phyloP scores from a whole-genome alignment of 2,888 invertebrate species.

The Mythimna impura region DNA sequence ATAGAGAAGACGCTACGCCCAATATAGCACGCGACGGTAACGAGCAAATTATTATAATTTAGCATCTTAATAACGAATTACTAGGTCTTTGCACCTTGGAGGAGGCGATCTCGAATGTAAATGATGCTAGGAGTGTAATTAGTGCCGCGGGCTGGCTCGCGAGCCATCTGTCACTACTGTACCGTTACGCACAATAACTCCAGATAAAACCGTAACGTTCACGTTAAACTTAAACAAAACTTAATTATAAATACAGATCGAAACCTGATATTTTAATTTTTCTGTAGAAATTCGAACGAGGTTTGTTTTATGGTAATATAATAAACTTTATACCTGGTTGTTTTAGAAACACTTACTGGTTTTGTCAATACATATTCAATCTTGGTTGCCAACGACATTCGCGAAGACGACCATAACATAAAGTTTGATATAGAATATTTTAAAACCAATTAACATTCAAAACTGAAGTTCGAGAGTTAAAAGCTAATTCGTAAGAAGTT shows the following conservation, averaged over 20 bases:
- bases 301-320: conserved; percentile 12
- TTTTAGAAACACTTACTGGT: conserved; percentile 31
- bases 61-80: conserved; percentile 58
- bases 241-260: conserved; percentile 22
- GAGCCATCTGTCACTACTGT: conserved; percentile 54
- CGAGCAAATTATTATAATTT: conserved; percentile 58
- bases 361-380: conserved; percentile 10
- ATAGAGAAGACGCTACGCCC: conserved; percentile 49
- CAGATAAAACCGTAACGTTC: conserved; percentile 14
- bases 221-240: conserved; percentile 8
- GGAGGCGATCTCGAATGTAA: conserved; percentile 51
- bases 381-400: not conserved
- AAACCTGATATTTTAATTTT: conserved; percentile 25
- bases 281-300: conserved; percentile 13
- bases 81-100: conserved; percentile 60
- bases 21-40: conserved; percentile 61
- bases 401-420: not conserved
- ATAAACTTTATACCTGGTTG: conserved; percentile 15
- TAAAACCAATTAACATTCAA: too few relatives aligned
- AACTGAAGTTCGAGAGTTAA: too few relatives aligned
- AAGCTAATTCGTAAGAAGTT: too few relatives aligned
- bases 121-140: conserved; percentile 57
- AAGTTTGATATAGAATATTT: too few relatives aligned
- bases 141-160: conserved; percentile 56
- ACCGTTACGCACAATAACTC: conserved; percentile 29